Evolutionary conservation across 2,888 invertebrate species (phyloP), one percentile per base, ranked within the genome.

Genomic region (Heliconius charithonia): DNA sequence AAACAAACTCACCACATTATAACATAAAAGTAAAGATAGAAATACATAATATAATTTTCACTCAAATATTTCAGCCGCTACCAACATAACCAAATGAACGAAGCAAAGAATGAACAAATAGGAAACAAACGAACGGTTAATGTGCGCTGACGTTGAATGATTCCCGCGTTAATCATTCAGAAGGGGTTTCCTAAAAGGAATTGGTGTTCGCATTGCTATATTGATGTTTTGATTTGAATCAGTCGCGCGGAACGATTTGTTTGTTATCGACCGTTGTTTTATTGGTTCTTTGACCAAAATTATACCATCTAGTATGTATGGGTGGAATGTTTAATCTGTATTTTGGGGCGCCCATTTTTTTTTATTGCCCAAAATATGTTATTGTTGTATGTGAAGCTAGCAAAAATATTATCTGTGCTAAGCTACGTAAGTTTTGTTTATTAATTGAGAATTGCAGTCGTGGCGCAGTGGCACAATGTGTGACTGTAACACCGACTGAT

Each of bases 71-170:
- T 78, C 80, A 80, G 78, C 78, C 76, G 79, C 82, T 84, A 84
- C 83, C 83, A 83, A 84, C 82, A 82, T 82, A 81, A 82, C 81
- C 81, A 81, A 82, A 81, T 81, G 79, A 84, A 83, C 71, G 80
- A 82, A 79, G 76, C 83, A 82, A 82, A 79, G 82, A 81, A 80
- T 81, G 82, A 80, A 84, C 84, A 83, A 85, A 84, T 83, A 83
- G 82, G 80, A 82, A 81, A 81, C 82, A 82, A 83, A 82, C 76
- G 82, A 84, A 82, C 83, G 82, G 81, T 82, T 83, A 83, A 84
- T 83, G 81, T 83, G 72, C 81, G 80, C 80, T 80, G 84, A 85
- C 84, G 80, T 83, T 82, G 85, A 84, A 82, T 83, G 84, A 84
- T 83, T 83, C 80, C 63, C 79, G 75, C 81, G 83, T 85, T 83